Base-by-base conservation (phyloP, 1,140 invertebrate species). In the Pomacea maculata region DNA sequence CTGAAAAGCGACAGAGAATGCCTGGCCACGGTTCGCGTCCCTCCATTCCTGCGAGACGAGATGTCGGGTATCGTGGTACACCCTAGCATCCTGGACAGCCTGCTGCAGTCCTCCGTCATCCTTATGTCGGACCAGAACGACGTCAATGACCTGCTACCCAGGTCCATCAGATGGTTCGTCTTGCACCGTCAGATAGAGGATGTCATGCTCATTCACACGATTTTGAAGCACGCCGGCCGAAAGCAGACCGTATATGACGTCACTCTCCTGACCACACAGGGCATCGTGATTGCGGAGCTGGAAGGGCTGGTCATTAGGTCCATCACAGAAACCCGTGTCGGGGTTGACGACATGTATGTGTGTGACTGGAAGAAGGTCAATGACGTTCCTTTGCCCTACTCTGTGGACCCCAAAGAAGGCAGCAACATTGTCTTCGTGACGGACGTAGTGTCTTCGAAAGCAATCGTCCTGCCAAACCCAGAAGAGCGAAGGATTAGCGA, bases 1-100 rank as follows among this genome's bases (percentile, higher is more conserved):
- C 76, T 74, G 34, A 83, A 74, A 64, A 82, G 77, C 61, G 75
- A 81, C 29, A 80, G 71, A 1, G 86, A 88, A 75, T 85, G 86
- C 75, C 67, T 88, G 7, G 82, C 84, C 12, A 72, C 83, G 10
- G 80, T 87, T 64, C 57, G 34, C 25, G 34, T 88, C 10, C 81
- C 84, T n/a, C 80, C 84, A 4, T 17, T 57, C 21, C 70, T 88
- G 21, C 74, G 80, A 12, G 67, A 80, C 70, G 84, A 87, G 70
- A 75, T 84, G 29, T 45, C 78, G 4, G 73, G 64, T 10, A 87
- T 85, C 17, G 78, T 81, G 63, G 75, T 88, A 17, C 87, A 87
- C 77, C 87, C 86, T 45, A 80, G 83, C 25, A 80, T 87, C 54
- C 73, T 87, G 12, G 86, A 86, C 83, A 83, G 80, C 17, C 80